These are phyloP conservation scores for Centropristis striata DNA, from an alignment of 2,113 vertebrate species.

Conservation along the genomic window DNA sequence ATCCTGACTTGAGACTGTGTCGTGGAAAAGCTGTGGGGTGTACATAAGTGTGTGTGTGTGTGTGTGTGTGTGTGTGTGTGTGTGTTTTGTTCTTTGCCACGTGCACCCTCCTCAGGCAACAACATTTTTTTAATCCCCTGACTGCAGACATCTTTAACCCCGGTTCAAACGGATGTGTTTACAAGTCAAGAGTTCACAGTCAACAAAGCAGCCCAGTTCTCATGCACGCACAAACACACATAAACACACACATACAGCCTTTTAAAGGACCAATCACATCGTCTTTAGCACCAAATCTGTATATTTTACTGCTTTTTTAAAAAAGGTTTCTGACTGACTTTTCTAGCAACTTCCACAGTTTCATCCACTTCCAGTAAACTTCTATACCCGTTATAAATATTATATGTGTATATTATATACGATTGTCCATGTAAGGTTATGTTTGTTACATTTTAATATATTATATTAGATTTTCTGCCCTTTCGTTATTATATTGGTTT, in stretches of 20 bases:
- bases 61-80: not conserved
- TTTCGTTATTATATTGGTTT: too few species aligned
- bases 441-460: too few species aligned
- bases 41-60: not conserved
- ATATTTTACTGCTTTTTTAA: too few species aligned
- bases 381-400: too few species aligned
- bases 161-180: constrained; percentile 57
- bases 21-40: constrained; percentile 11
- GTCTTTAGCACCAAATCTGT: too few species aligned
- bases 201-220: constrained; percentile 42
- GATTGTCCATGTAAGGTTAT: too few species aligned
- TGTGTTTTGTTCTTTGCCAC: constrained; percentile 13
- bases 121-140: not conserved
- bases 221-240: constrained; percentile 9
- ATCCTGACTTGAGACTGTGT: constrained; percentile 25
- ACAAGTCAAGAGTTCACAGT: constrained; percentile 63
- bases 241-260: not conserved
- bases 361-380: too few species aligned
- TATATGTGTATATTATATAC: too few species aligned
- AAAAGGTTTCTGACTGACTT: too few species aligned
- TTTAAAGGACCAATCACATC: too few species aligned
- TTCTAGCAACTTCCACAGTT: too few species aligned
- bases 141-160: constrained; percentile 42
- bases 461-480: too few species aligned
- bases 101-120: constrained; percentile 19